phyloP scores from a whole-genome alignment of 2,888 invertebrate species.

The Agrochola lychnidis region DNA sequence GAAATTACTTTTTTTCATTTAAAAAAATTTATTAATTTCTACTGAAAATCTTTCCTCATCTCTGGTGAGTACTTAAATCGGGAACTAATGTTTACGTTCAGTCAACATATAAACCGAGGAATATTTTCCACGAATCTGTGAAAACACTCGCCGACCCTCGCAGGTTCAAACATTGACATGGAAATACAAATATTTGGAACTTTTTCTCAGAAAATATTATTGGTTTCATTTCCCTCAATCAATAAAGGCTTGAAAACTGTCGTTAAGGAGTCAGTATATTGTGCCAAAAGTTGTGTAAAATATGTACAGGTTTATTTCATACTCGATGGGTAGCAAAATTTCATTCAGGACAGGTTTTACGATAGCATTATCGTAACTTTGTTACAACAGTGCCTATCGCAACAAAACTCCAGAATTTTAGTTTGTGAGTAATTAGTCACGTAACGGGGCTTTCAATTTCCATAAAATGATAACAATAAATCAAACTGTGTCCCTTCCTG shows the following conservation, averaged over 20 bases:
- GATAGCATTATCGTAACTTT: constrained; percentile 18
- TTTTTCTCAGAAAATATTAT: constrained; percentile 22
- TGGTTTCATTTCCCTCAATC: background rate
- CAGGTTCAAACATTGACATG: constrained; percentile 16
- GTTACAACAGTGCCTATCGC: background rate
- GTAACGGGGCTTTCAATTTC: constrained; percentile 24
- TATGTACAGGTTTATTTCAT: constrained; percentile 21
- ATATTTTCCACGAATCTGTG: constrained; percentile 42
- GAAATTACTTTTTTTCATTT: constrained; percentile 14
- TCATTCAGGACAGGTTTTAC: constrained; percentile 12
- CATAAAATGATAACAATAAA: constrained; percentile 37
- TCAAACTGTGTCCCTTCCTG: constrained; percentile 28
- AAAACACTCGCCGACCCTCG: constrained; percentile 26
- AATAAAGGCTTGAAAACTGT: background rate
- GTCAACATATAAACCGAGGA: constrained; percentile 37
- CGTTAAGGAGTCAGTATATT: background rate
- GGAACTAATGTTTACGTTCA: constrained; percentile 34
- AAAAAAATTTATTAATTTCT: constrained; percentile 23
- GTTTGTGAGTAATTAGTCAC: constrained; percentile 32
- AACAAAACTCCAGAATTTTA: constrained; percentile 3
- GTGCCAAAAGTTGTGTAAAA: background rate
- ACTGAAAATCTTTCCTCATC: constrained; percentile 22
- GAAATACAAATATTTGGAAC: constrained; percentile 19
- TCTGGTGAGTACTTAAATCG: constrained; percentile 21
- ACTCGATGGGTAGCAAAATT: background rate